A percentile compares a stretch with the other conserved stretches of the same genome.
Conservation (phyloP, 2,888 invertebrate species). For the Hecatera dysodea region DNA sequence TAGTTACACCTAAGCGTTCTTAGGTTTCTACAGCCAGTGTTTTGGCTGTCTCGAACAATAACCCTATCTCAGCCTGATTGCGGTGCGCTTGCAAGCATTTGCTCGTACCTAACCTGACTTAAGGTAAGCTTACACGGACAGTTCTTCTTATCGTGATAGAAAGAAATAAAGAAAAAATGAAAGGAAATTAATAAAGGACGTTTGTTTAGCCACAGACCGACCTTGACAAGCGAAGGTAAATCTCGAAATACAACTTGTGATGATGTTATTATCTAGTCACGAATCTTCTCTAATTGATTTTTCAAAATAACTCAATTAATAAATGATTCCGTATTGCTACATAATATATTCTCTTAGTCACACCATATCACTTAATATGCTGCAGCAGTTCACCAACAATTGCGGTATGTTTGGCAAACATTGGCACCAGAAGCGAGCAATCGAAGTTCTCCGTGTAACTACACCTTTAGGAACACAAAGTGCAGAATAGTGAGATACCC, state of each 20-base stretch:
- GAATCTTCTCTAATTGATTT: too few relatives aligned
- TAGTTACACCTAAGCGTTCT: conserved; percentile 50
- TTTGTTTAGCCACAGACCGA: too few relatives aligned
- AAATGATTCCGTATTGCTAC: neutral
- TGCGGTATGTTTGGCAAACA: neutral
- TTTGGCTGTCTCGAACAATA: conserved; percentile 60
- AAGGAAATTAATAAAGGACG: too few relatives aligned
- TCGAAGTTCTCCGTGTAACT: conserved; percentile 1
- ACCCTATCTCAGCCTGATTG: conserved; percentile 64
- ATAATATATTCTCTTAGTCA: neutral
- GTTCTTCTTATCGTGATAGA: too few relatives aligned
- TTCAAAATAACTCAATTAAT: too few relatives aligned
- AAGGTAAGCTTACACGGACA: neutral
- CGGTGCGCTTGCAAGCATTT: conserved; percentile 58
- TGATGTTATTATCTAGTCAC: too few relatives aligned
- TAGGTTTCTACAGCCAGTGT: conserved; percentile 38
- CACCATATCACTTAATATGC: neutral
- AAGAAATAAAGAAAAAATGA: too few relatives aligned
- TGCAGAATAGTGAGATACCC: conserved; percentile 32
- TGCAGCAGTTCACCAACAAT: neutral
- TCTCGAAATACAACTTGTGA: too few relatives aligned
- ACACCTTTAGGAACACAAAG: conserved; percentile 26
- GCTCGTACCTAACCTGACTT: conserved; percentile 44
- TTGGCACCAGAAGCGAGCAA: neutral
- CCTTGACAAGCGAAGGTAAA: too few relatives aligned